Base-by-base conservation (phyloP, 1,140 invertebrate genomes). In the Eubasilissa regina region DNA sequence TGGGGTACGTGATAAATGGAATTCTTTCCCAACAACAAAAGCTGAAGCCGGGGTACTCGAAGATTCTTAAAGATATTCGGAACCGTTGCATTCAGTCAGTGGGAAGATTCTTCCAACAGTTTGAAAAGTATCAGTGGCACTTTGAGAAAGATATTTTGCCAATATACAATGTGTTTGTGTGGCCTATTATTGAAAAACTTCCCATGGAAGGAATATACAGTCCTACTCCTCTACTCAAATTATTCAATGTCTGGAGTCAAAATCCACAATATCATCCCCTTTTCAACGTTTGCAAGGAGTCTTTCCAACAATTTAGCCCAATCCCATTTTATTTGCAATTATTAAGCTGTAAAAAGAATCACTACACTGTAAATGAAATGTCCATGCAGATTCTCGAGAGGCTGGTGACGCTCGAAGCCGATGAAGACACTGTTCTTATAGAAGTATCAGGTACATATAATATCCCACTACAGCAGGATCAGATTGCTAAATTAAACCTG, bases 341-440 rank as follows among this genome's bases (percentile, higher is more conserved):
- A 60, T 86, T 98, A 6, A 81, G 91, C 6, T 91, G 92, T 60
- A 88, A 91, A 1, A 95, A 95, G 86, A 91, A 91, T 7, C 90
- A 92, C 83, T 81, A 86, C 0, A 89, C 89, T 15, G 96, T 98
- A 0, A 87, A 92, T 9, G 93, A 91, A 80, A 86, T 91, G 35
- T 93, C 98, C 72, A 87, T 97, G 73, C 93, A 94, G 81, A 93
- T 97, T 84, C 86, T 98, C 4, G 93, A 96, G 83, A 94, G 94
- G 80, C 85, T 98, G 44, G 84, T 98, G 68, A 94, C 92, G 0
- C 86, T 93, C 74, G 86, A 89, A 82, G 89, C 91, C 76, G 91
- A 91, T 76, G 88, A 89, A n/a, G 89, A 90, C 81, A 84, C 83
- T 1, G 85, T 87, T 60, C 86, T 90, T 58, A 81, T 78, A 80